Percentiles rank a stretch among this genome's conserved stretches.
Evolutionary conservation across 2,113 vertebrate species (phyloP).

Genomic region (Centrocercus urophasianus): DNA sequence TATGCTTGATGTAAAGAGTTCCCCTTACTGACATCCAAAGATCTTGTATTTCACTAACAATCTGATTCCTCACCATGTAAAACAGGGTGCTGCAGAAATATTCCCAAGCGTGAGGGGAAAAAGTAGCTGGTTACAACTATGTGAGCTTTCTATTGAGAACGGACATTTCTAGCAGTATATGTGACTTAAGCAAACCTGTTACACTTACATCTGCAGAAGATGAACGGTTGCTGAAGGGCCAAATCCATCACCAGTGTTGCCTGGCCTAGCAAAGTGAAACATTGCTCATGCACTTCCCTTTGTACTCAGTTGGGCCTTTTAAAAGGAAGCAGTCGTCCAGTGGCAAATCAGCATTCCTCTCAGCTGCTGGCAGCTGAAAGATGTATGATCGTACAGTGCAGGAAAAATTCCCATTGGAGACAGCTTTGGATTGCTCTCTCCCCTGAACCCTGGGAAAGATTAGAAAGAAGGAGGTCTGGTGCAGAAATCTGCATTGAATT

Average conservation of each 20-base stretch:
- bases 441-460: slow-evolving; percentile 3
- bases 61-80: neutral
- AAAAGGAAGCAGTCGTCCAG: slow-evolving; percentile 7
- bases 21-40: neutral
- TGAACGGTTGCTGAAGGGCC: slow-evolving; percentile 32
- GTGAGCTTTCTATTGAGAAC: neutral
- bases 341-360: slow-evolving; percentile 33
- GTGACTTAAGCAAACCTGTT: slow-evolving; percentile 8
- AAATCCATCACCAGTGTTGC: slow-evolving; percentile 48
- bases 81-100: neutral
- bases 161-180: neutral
- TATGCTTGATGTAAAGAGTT: neutral
- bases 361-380: slow-evolving; percentile 44
- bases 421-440: neutral
- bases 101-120: neutral
- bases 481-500: neutral
- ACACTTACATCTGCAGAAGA: slow-evolving; percentile 51
- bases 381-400: slow-evolving; percentile 8
- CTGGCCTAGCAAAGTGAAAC: neutral
- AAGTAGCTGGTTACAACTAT: neutral
- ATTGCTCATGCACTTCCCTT: neutral
- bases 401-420: slow-evolving; percentile 40
- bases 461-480: neutral
- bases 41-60: neutral
- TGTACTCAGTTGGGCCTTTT: slow-evolving; percentile 1